These are phyloP conservation scores for Oopsacas minuta DNA, from an alignment of 37 sponge, comb jelly and placozoan genomes.

Conservation along the genomic window DNA sequence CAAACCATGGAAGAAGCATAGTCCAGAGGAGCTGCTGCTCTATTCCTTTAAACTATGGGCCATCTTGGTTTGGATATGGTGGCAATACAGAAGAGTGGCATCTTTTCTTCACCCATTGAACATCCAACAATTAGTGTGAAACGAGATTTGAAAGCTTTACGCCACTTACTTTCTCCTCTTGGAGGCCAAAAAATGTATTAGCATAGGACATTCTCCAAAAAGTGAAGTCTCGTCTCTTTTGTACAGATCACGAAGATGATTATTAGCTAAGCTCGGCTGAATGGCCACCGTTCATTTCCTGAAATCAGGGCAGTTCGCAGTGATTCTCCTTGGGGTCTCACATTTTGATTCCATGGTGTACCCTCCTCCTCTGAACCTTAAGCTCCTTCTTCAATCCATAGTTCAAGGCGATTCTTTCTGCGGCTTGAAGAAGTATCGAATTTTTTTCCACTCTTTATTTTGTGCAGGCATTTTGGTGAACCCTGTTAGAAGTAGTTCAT, in stretches of 20 bases:
- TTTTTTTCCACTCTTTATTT: not conserved
- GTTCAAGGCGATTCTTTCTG: not conserved
- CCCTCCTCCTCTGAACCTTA: not conserved
- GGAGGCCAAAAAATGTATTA: not conserved
- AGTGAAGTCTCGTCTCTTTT: not conserved
- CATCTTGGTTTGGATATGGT: not conserved
- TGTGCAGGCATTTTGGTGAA: not conserved
- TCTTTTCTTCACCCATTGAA: not conserved
- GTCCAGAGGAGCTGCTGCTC: not conserved
- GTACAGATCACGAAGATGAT: not conserved
- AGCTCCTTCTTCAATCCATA: not conserved
- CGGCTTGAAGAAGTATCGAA: not conserved
- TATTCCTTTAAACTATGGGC: not conserved
- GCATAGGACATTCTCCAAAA: not conserved
- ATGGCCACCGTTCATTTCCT: not conserved
- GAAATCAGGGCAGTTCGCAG: not conserved
- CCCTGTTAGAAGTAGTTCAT: conserved; percentile 5
- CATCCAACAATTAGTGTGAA: not conserved
- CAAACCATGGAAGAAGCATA: not conserved
- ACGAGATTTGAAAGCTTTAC: not conserved
- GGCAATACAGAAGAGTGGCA: not conserved
- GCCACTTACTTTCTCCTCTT: not conserved
- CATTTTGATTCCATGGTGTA: not conserved
- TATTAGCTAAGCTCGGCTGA: not conserved
- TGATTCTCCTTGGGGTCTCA: not conserved